These are phyloP conservation scores for Psilopogon haemacephalus DNA, from an alignment of 2,113 vertebrate genomes.

Conservation along the genomic window DNA sequence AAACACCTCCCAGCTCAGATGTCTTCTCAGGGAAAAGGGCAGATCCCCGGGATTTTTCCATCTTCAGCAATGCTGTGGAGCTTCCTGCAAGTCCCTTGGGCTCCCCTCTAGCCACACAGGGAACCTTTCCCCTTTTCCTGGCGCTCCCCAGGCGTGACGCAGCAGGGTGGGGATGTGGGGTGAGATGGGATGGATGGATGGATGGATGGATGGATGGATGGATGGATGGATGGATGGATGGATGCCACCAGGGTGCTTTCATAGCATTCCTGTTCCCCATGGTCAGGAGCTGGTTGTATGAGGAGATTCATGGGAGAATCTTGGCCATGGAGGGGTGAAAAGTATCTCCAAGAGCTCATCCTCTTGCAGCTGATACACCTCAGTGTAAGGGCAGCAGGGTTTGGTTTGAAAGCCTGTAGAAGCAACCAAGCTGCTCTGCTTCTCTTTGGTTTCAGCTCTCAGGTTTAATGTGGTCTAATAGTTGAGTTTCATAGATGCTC, in stretches of 20 bases:
- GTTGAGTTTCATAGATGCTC: background rate
- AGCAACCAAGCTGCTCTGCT: background rate
- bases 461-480: background rate
- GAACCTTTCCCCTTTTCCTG: accelerated
- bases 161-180: too few relatives aligned
- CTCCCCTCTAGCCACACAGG: accelerated
- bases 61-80: background rate
- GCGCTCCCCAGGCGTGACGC: accelerated
- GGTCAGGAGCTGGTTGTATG: background rate
- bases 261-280: background rate
- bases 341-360: background rate
- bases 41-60: slow-evolving; percentile 50
- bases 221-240: background rate
- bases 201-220: background rate
- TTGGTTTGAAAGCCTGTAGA: background rate
- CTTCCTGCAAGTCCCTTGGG: background rate
- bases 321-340: background rate
- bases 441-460: background rate
- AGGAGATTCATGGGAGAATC: background rate
- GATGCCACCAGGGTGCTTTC: background rate
- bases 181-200: background rate
- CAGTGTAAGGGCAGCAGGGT: background rate
- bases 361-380: background rate
- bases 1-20: slow-evolving; percentile 53
- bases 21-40: slow-evolving; percentile 58